Evolutionary conservation across 2,113 vertebrate species (phyloP), one percentile per base, ranked within the genome.

Genomic region (Scolopax mira): DNA sequence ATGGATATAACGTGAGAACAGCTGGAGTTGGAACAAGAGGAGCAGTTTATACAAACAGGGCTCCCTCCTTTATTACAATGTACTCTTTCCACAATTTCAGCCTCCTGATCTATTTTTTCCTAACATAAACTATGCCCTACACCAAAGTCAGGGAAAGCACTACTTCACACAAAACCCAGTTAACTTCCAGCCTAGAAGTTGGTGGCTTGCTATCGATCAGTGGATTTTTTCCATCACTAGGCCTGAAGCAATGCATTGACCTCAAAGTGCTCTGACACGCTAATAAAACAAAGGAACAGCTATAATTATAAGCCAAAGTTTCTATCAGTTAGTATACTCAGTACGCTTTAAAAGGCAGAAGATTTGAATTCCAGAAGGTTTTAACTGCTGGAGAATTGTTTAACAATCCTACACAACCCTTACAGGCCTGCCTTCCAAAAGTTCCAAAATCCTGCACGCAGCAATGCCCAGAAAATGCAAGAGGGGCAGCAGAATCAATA

Each of bases 191-290:
- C 44, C 52, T 67, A 57, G 54, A 95, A 95, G 86, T 74, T 81
- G 65, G 54, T 77, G 72, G 85, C 65, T 91, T 84, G 37, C 85
- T 92, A 70, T 85, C 23, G 67, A 86, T 84, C 18, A 37, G 31
- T 44, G 14, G 31, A 54, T 67, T 89, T 93, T 91, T 93, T 90
- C 86, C 91, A 95, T 73, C 84, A 48, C 92, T 18, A 35, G 69
- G 91, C 94, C 96, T 92, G 70, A 94, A 95, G 86, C 92, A 81
- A 84, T 52, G 54, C 52, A 54, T 31, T 95, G 92, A 96, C 61
- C 58, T 90, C 91, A 89, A 81, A 92, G 39, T 51, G 67, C 85
- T 90, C 79, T 82, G 77, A 65, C 75, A 86, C 4, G 60, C 70
- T 79, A 93, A 88, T 58, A 72, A 95, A 95, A 93, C 88, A 95